These are phyloP conservation scores for Eulimnadia texana DNA, from an alignment of 1,140 invertebrate genomes.

Conservation along the genomic window DNA sequence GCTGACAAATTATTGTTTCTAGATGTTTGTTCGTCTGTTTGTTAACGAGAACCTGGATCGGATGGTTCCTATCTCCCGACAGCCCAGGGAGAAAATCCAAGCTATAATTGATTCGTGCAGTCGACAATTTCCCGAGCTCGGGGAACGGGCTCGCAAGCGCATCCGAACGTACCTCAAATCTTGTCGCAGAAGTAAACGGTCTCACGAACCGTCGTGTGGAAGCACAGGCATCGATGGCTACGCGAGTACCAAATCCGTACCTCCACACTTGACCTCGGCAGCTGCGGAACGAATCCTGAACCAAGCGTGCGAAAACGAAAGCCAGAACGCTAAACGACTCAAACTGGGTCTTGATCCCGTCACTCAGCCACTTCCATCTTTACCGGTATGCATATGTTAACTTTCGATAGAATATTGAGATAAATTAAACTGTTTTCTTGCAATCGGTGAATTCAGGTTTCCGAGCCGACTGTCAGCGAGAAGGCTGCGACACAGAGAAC, in stretches of 20 bases:
- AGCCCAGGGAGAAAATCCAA: constrained; percentile 94
- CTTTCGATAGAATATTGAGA: too few relatives aligned
- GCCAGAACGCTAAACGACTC: constrained; percentile 91
- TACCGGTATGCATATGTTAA: too few relatives aligned
- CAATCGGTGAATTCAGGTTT: neutral
- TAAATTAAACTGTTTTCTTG: too few relatives aligned
- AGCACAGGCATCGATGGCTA: constrained; percentile 22
- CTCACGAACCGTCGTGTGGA: constrained; percentile 52
- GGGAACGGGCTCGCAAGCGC: constrained; percentile 79
- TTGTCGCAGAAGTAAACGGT: constrained; percentile 82
- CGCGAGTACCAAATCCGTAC: constrained; percentile 76
- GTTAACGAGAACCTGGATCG: constrained; percentile 93
- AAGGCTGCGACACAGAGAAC: neutral
- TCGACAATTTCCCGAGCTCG: constrained; percentile 90
- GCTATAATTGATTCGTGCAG: constrained; percentile 94
- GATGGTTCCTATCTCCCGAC: constrained; percentile 91
- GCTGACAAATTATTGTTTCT: constrained; percentile 26
- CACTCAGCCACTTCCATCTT: constrained; percentile 54
- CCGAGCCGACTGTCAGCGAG: neutral
- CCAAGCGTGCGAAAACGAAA: constrained; percentile 90
- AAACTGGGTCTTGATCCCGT: constrained; percentile 84
- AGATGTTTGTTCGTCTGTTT: constrained; percentile 96
- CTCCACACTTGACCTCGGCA: constrained; percentile 86
- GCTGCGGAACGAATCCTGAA: constrained; percentile 91
- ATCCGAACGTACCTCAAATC: constrained; percentile 92